Evolutionary conservation across 1,140 invertebrate genomes (phyloP).

Genomic region (Trypoxylus dichotomus): DNA sequence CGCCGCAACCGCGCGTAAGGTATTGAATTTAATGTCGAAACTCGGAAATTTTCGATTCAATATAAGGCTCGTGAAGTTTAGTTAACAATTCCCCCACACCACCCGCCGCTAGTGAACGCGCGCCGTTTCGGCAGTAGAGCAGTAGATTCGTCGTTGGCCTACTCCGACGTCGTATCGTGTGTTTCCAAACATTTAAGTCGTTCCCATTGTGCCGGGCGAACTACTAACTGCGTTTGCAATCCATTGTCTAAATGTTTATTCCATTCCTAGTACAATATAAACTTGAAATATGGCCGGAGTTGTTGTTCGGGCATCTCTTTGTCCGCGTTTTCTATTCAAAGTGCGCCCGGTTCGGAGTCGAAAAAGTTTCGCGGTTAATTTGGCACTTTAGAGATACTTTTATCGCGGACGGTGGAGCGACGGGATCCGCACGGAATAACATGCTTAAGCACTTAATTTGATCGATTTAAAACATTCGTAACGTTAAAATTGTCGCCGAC

Average conservation of each 20-base stretch:
- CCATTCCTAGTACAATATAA: not conserved
- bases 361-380: not conserved
- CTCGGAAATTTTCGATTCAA: not conserved
- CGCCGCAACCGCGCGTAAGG: not conserved
- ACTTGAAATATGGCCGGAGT: not conserved
- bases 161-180: not conserved
- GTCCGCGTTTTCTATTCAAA: not conserved
- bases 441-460: no score
- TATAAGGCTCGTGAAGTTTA: not conserved
- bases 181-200: conserved; percentile 6
- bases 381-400: not conserved
- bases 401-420: not conserved
- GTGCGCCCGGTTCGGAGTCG: not conserved
- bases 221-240: not conserved
- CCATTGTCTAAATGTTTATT: conserved; percentile 7
- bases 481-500: no score
- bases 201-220: not conserved
- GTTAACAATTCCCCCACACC: not conserved
- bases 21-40: conserved; percentile 7
- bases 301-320: not conserved
- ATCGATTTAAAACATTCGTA: no score
- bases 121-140: no score
- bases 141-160: not conserved
- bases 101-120: not conserved
- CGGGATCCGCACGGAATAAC: not conserved